A percentile compares a stretch with the other conserved stretches of the same genome.
Evolutionary conservation across 1,140 invertebrate genomes (phyloP).

Genomic region (Alviniconcha marisindica): DNA sequence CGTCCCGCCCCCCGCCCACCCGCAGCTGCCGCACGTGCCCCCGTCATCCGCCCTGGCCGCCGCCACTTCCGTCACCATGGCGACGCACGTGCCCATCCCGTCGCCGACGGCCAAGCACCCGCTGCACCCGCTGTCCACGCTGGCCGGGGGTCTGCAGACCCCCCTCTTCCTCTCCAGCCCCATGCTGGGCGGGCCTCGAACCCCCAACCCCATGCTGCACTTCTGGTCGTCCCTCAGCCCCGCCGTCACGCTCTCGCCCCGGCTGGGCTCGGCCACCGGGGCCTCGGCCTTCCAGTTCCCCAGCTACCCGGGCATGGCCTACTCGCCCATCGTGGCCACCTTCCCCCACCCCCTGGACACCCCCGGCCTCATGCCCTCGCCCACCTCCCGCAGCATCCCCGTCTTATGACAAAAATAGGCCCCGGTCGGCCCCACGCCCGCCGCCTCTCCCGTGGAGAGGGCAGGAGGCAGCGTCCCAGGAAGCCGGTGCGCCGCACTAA

Average conservation of each 20-base stretch:
- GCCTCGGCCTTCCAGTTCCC: constrained; percentile 69
- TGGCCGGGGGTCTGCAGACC: constrained; percentile 51
- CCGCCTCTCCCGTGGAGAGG: too few relatives aligned
- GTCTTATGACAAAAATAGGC: constrained; percentile 51
- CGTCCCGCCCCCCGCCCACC: constrained; percentile 32
- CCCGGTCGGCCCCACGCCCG: background rate
- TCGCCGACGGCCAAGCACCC: constrained; percentile 53
- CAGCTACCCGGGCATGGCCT: constrained; percentile 53
- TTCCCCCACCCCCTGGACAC: constrained; percentile 44
- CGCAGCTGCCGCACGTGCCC: constrained; percentile 38
- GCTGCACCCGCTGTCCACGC: constrained; percentile 41
- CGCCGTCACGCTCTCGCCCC: constrained; percentile 66
- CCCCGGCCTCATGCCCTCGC: constrained; percentile 50
- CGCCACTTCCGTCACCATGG: constrained; percentile 39
- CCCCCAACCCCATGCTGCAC: constrained; percentile 61
- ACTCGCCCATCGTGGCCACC: constrained; percentile 56
- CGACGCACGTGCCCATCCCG: constrained; percentile 42
- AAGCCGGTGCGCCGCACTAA: too few relatives aligned
- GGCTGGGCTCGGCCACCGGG: constrained; percentile 47
- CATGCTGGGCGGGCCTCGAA: constrained; percentile 52
- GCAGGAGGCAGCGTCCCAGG: too few relatives aligned
- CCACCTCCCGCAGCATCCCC: constrained; percentile 48
- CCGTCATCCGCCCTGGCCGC: constrained; percentile 36
- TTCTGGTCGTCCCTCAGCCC: constrained; percentile 72
- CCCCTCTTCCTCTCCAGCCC: constrained; percentile 66